Base-by-base conservation (phyloP, 2,888 invertebrate species). In the Xestia c-nigrum region DNA sequence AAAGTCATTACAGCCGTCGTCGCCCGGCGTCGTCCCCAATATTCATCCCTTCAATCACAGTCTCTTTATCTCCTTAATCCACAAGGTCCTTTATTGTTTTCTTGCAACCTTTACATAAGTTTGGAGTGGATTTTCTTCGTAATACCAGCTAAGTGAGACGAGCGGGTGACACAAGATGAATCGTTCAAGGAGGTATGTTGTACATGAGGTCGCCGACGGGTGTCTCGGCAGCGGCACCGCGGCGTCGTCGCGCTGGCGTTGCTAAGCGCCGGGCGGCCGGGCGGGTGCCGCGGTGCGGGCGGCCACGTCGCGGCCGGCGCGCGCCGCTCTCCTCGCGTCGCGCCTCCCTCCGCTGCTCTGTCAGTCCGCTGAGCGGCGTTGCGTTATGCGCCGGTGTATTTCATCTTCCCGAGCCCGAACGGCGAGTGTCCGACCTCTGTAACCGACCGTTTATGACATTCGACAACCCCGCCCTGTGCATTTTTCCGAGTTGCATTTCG, bases 401-500 rank as follows among this genome's bases (percentile, higher is more conserved):
- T 89, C 89, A 86, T 87, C 86, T 87, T 85, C 87, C 83, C 89
- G 88, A 92, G 88, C 90, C 89, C 89, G 88, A 92, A 92, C 93
- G 91, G 92, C 93, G 90, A 94, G 95, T 94, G 94, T 93, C 94
- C 95, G 95, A 95, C 95, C 95, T 94, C 95, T 94, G 94, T 94
- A 94, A 93, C 94, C 93, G 94, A 94, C 95, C 94, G 94, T 94
- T 95, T 95, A 93, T 95, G 94, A 96, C 95, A 95, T 94, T 96
- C 94, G 94, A 95, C 94, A 95, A 96, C 96, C 96, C 95, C 96
- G 96, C 96, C 96, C 96, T 93, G 96, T 96, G 96, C 95, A 96
- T 95, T 95, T 95, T 94, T 92, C 90, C 90, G 89, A 94, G 93
- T 94, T 94, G 94, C 95, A 95, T 94, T 94, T 94, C 92, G 93